Base-by-base conservation (phyloP, 2,888 invertebrate species). In the Spisula solida region DNA sequence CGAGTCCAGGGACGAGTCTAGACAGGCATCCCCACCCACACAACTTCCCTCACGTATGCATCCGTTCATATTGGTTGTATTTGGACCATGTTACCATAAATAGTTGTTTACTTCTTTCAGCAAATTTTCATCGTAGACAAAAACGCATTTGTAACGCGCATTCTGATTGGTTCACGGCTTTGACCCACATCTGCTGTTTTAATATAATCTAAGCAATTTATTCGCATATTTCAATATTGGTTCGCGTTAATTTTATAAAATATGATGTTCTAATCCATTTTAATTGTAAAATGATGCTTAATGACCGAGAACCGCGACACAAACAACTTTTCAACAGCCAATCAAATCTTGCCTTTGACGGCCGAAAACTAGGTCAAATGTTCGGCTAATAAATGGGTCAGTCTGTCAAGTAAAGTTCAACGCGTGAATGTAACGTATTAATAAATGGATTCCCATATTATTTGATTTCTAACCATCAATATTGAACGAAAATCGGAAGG, bases 361-460 rank as follows among this genome's bases (percentile, higher is more conserved):
- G 6, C 6, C 2, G 79, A 84, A 82, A 91, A 87, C 60, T 91
- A 85, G 91, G 91, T 91, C 91, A 91, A 56, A 91, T 88, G 34
- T 31, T 92, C 88, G 92, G 90, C 90, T 89, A 90, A 90, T 92
- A 94, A 93, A 92, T 94, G 90, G 93, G 95, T 95, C 94, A 94
- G 93, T 94, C 94, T 93, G 94, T 94, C 94, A 94, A 85, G 89
- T 56, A 93, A 90, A 92, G 93, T 94, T 94, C 93, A 94, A 82
- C 88, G 88, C 89, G 87, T 89, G 91, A 89, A 88, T 89, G 88
- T 86, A 88, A 88, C 84, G 80, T 86, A 88, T 78, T 88, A 88
- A 84, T 87, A 88, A 88, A 92, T 86, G 87, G 85, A 82, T 81
- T 79, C 60, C 55, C 85, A 85, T 81, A 86, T 88, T 86, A 48